A percentile compares a stretch with the other conserved stretches of the same genome.
Evolutionary conservation across 2,888 invertebrate species (phyloP).

Genomic region (Tenodera sinensis): DNA sequence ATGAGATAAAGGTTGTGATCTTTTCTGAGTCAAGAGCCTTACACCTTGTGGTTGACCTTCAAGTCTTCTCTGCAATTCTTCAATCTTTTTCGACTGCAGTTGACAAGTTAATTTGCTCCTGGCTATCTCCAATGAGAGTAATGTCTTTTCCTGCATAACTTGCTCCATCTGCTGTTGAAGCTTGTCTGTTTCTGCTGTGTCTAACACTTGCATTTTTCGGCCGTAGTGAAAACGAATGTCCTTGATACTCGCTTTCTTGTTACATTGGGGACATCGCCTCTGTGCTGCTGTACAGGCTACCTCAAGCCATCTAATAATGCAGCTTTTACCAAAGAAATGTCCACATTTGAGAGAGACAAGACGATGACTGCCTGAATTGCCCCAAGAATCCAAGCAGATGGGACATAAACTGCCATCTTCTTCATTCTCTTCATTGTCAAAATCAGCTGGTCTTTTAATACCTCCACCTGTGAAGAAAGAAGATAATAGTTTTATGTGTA

Average conservation of each 20-base stretch:
- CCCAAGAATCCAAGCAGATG: conserved; percentile 87
- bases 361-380: conserved; percentile 79
- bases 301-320: conserved; percentile 74
- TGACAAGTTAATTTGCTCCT: conserved; percentile 46
- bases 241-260: conserved; percentile 61
- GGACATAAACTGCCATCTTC: conserved; percentile 73
- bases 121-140: conserved; percentile 60
- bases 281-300: conserved; percentile 49
- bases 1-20: conserved; percentile 22
- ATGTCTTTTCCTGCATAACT: conserved; percentile 55
- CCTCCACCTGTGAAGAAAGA: background rate
- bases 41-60: background rate
- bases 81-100: conserved; percentile 41
- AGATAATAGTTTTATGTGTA: background rate
- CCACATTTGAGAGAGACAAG: conserved; percentile 87
- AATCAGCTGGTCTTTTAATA: background rate
- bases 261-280: conserved; percentile 86
- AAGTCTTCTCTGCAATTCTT: background rate
- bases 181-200: conserved; percentile 68
- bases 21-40: background rate
- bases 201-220: conserved; percentile 67
- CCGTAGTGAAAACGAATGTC: conserved; percentile 81
- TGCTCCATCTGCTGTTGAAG: conserved; percentile 59
- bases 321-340: conserved; percentile 82
- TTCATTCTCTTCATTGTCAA: conserved; percentile 45